Conservation (phyloP, 2,888 invertebrate species). For the Diarsia mendica region DNA sequence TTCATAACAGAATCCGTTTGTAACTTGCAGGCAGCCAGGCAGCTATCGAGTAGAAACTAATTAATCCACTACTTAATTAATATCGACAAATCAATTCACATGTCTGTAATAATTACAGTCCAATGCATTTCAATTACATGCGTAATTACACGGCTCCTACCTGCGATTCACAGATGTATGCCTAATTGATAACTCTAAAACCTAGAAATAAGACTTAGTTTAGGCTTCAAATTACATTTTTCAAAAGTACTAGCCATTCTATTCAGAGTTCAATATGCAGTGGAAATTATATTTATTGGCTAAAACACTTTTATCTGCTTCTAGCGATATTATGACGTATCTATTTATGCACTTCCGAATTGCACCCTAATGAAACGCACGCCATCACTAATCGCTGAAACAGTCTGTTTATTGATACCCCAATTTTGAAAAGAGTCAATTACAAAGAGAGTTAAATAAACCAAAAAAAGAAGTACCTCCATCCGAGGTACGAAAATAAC, state of each 20-base stretch:
- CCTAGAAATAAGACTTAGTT: neutral
- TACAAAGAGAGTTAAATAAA: neutral
- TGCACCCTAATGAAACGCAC: neutral
- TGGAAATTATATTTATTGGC: neutral
- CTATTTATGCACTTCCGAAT: neutral
- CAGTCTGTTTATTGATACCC: neutral
- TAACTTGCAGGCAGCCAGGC: neutral
- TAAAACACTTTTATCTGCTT: neutral
- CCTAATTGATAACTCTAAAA: neutral
- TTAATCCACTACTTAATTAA: slow-evolving; percentile 24
- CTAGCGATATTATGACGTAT: neutral
- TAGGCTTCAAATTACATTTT: neutral
- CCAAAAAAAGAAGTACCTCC: neutral
- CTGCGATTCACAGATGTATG: neutral
- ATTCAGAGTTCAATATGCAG: neutral
- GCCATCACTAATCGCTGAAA: neutral
- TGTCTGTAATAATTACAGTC: neutral
- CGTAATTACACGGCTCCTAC: slow-evolving; percentile 5
- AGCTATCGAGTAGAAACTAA: neutral
- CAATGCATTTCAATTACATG: slow-evolving; percentile 6
- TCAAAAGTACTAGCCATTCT: neutral
- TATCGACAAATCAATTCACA: slow-evolving; percentile 4
- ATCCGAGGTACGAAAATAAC: neutral
- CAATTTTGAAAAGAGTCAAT: neutral
- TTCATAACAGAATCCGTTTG: neutral